Evolutionary conservation across 2,797 vertebrate genomes (phyloP).

Genomic region (Eulemur albifrons): DNA sequence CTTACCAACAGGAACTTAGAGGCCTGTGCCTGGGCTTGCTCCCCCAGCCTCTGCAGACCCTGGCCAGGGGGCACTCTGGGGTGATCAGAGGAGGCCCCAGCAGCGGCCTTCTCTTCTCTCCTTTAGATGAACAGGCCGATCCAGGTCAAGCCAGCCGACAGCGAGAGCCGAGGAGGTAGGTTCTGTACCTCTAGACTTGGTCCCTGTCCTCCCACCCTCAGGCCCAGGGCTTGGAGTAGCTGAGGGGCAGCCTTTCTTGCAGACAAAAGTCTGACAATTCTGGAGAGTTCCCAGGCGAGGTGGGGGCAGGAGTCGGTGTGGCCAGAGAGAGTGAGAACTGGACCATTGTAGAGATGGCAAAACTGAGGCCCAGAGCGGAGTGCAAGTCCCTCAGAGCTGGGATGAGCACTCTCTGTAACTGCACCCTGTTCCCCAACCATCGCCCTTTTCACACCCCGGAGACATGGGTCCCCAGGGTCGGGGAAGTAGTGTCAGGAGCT

Average conservation of each 20-base stretch:
- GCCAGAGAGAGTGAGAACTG: background rate
- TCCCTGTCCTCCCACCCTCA: background rate
- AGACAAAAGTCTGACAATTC: background rate
- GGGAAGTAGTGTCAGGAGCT: background rate
- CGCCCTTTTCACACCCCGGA: background rate
- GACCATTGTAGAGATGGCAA: background rate
- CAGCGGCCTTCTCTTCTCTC: constrained; percentile 50
- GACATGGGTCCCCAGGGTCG: background rate
- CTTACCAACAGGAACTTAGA: background rate
- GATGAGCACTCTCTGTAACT: background rate
- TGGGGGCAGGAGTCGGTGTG: background rate
- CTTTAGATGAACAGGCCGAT: constrained; percentile 93
- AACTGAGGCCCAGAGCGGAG: background rate
- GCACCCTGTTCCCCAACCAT: background rate
- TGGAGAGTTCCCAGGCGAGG: background rate
- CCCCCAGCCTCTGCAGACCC: background rate
- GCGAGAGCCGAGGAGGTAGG: constrained; percentile 93
- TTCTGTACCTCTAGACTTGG: background rate
- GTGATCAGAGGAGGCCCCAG: background rate
- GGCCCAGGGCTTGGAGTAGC: background rate
- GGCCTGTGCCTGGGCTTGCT: background rate
- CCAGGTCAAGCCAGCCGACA: constrained; percentile 94
- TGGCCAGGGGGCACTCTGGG: background rate
- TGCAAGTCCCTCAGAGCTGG: background rate
- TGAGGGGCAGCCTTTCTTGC: background rate